A percentile compares a stretch with the other conserved stretches of the same genome.
phyloP scores from a whole-genome alignment of 1,140 invertebrate species.

The Cotesia typhae region DNA sequence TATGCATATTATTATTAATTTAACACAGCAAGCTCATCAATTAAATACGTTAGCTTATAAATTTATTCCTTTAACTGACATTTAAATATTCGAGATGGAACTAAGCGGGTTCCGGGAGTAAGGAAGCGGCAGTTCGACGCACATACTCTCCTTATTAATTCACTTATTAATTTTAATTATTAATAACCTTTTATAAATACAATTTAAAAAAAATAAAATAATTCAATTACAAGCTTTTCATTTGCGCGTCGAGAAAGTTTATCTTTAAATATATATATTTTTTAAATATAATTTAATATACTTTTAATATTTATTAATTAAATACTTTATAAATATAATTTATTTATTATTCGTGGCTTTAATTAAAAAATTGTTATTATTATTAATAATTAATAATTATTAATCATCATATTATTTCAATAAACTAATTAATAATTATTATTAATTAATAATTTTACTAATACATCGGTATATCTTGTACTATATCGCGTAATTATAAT shows the following conservation, averaged over 20 bases:
- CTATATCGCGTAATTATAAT: slow-evolving; percentile 49
- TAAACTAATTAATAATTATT: slow-evolving; percentile 18
- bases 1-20: neutral
- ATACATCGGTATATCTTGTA: slow-evolving; percentile 49
- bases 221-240: too few relatives aligned
- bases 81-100: neutral
- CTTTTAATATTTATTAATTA: too few relatives aligned
- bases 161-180: neutral
- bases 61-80: slow-evolving; percentile 15
- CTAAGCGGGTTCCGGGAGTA: slow-evolving; percentile 32
- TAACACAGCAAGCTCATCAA: slow-evolving; percentile 13
- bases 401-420: neutral
- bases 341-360: too few relatives aligned
- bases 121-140: slow-evolving; percentile 36
- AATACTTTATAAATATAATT: too few relatives aligned
- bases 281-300: too few relatives aligned
- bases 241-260: too few relatives aligned
- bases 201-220: too few relatives aligned
- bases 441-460: slow-evolving; percentile 35
- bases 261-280: too few relatives aligned
- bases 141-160: slow-evolving; percentile 16
- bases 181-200: neutral
- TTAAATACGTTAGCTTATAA: slow-evolving; percentile 1
- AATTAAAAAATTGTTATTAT: too few relatives aligned
- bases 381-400: too few relatives aligned